These are phyloP conservation scores for Glaucidium brasilianum DNA, from an alignment of 2,113 vertebrate genomes.

Conservation along the genomic window DNA sequence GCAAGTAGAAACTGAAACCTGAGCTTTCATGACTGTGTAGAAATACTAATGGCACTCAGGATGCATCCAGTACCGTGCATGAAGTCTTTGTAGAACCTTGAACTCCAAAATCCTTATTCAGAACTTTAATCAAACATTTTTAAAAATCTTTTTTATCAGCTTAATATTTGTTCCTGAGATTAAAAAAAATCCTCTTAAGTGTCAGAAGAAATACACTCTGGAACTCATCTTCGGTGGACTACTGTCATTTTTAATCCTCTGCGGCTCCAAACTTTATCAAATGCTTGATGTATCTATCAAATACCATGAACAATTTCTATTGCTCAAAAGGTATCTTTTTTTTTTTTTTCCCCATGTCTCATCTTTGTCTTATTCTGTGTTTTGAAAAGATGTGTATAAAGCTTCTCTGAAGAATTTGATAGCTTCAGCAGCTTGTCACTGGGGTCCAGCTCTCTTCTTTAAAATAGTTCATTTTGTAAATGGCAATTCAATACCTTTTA, in stretches of 20 bases:
- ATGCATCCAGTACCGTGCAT: not conserved
- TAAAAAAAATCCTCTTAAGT: not conserved
- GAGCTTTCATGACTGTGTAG: not conserved
- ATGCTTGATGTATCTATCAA: not conserved
- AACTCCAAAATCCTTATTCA: not conserved
- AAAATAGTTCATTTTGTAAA: conserved; percentile 22
- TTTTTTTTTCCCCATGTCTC: not conserved
- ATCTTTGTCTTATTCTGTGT: not conserved
- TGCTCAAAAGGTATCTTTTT: not conserved
- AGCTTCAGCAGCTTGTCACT: not conserved
- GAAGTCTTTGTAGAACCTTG: not conserved
- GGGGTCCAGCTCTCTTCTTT: not conserved
- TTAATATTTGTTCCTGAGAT: not conserved
- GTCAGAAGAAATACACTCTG: not conserved
- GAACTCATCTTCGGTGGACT: not conserved
- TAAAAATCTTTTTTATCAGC: not conserved
- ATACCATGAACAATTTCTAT: not conserved
- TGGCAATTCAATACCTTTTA: conserved; percentile 18
- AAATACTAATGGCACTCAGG: not conserved
- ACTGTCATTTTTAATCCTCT: not conserved
- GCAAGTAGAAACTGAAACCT: not conserved
- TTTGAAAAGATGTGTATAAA: not conserved
- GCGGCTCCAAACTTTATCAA: not conserved
- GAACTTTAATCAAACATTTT: not conserved
- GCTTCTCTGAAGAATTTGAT: not conserved